A percentile compares a stretch with the other conserved stretches of the same genome.
Conservation (phyloP, 2,888 invertebrate genomes). For the Cosmia trapezina region DNA sequence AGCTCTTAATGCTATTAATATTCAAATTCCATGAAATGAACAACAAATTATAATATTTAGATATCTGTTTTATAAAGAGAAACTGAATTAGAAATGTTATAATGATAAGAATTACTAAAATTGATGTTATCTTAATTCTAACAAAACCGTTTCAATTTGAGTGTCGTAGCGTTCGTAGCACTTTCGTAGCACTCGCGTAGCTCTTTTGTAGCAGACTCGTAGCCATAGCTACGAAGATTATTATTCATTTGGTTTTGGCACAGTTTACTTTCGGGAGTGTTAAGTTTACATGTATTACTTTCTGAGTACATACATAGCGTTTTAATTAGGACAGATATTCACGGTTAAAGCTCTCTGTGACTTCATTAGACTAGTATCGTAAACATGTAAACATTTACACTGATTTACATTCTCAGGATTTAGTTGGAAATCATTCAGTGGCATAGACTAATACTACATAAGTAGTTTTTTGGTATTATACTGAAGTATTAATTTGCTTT, state of each 20-base stretch:
- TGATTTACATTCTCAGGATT: conserved; percentile 17
- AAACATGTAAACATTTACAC: conserved; percentile 39
- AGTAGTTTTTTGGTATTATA: not conserved
- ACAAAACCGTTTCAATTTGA: conserved; percentile 13
- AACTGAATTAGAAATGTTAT: conserved; percentile 16
- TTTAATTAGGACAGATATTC: conserved; percentile 42
- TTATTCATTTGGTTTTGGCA: conserved; percentile 50
- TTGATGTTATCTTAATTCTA: not conserved
- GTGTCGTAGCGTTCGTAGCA: conserved; percentile 18
- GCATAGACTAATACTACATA: not conserved
- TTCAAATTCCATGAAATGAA: conserved; percentile 46
- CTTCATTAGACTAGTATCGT: conserved; percentile 39
- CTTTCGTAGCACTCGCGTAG: conserved; percentile 38
- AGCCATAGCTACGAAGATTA: conserved; percentile 30
- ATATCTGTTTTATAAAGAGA: conserved; percentile 6
- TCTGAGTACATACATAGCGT: conserved; percentile 14
- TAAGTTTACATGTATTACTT: conserved; percentile 30
- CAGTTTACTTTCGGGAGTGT: conserved; percentile 27
- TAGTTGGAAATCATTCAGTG: conserved; percentile 6
- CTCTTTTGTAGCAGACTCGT: conserved; percentile 31
- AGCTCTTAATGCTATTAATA: conserved; percentile 58
- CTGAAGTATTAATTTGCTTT: not conserved
- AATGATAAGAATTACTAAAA: not conserved
- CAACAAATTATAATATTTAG: conserved; percentile 28
- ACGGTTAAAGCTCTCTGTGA: conserved; percentile 15